Evolutionary conservation across 1,140 invertebrate species (phyloP), one percentile per base, ranked within the genome.

Genomic region (Caenorhabditis inopinata): DNA sequence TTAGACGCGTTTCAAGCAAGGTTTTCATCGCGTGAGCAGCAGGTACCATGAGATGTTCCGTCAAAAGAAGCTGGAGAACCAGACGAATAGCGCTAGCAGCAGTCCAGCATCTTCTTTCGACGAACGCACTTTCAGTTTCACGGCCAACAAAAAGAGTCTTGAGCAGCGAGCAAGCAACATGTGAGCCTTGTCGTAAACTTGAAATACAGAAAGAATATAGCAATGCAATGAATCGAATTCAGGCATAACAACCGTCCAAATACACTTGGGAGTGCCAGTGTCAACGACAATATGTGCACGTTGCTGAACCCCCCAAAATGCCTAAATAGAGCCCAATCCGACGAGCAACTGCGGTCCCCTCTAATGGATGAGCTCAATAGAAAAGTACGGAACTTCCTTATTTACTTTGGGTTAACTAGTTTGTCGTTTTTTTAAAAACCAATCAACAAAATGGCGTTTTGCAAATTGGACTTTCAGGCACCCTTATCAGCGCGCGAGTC

Each of bases 11-110:
- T 46, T 29, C n/a, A 23, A 27, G 23, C 25, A 27, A 83, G 47
- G 14, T 35, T 62, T 80, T 45, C 29, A 68, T 38, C 58, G 58
- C 58, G 58, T 68, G 32, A 6, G 79, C 53, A 76, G 73, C 48
- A 80, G 68, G 45, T 85, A 85, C 76, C 85, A 85, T 49, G 85
- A 86, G 49, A 86, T 85, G 85, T 85, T 85, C 78, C 86, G 85
- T 49, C 76, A 83, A 21, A 48, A 85, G 21, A 85, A 85, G 51
- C 79, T 82, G 25, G 85, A 85, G 53, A 77, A 81, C 76, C 78
- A 35, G 53, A 76, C 58, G 23, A 81, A 85, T 51, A 86, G 85
- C 12, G 68, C 84, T 18, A 85, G 84, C 46, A 85, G 83, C 58
- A 83, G 80, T 62, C 84, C 84, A 27, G 85, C 84, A 32, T 75